Conservation (phyloP, 2,113 vertebrate species). For the Synchiropus splendidus region DNA sequence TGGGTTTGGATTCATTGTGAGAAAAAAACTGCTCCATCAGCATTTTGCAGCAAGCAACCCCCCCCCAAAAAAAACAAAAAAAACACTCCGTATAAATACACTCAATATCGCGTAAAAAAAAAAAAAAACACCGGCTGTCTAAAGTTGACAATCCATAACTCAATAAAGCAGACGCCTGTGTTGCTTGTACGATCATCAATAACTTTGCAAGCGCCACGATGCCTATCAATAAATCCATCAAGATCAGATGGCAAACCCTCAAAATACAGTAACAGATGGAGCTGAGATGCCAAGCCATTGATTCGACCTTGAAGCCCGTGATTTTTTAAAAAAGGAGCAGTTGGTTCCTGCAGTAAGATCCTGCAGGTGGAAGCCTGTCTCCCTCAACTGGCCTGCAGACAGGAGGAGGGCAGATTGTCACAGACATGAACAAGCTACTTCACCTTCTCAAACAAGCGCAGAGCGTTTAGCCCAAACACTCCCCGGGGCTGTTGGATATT, state of each 20-base stretch:
- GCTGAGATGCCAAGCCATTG: constrained; percentile 40
- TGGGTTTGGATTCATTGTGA: no score
- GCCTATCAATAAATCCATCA: constrained; percentile 46
- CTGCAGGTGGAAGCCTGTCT: constrained; percentile 34
- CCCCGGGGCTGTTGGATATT: constrained; percentile 59
- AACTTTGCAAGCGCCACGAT: constrained; percentile 4
- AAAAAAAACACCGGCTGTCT: no score
- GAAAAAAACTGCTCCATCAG: no score
- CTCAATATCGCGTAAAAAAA: no score
- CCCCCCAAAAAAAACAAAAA: no score
- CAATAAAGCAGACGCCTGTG: constrained; percentile 20
- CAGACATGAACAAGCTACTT: constrained; percentile 57
- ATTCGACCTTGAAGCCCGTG: constrained; percentile 49
- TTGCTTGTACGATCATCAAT: constrained; percentile 13
- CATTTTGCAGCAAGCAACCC: no score
- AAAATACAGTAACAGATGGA: constrained; percentile 50
- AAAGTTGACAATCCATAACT: constrained; percentile 1
- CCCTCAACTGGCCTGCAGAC: constrained; percentile 35
- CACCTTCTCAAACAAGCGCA: constrained; percentile 48
- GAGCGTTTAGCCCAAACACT: constrained; percentile 54
- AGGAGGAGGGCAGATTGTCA: constrained; percentile 52
- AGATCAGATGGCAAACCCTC: constrained; percentile 30
- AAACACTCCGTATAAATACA: no score
- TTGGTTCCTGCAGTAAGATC: neutral
- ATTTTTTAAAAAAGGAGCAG: neutral